phyloP scores from a whole-genome alignment of 2,113 vertebrate genomes.

The Prochilodus magdalenae region DNA sequence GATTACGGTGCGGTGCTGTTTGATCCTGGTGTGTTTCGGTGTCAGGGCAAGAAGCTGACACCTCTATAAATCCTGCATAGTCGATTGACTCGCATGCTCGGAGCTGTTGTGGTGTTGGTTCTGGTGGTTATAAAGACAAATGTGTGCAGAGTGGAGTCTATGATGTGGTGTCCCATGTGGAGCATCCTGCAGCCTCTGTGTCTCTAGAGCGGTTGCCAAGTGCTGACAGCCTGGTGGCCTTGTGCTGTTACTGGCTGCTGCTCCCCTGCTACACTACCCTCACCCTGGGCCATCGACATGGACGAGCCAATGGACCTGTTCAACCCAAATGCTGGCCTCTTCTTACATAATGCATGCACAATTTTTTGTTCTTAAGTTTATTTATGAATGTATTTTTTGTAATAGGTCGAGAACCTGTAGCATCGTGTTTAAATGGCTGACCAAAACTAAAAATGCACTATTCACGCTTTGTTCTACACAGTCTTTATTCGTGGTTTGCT shows the following conservation, averaged over 20 bases:
- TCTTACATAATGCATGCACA: no score
- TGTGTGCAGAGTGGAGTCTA: conserved; percentile 17
- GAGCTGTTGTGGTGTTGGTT: not conserved
- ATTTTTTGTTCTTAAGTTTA: no score
- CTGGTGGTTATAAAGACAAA: conserved; percentile 29
- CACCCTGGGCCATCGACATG: not conserved
- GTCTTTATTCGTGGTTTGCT: no score
- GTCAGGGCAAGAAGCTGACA: conserved; percentile 17
- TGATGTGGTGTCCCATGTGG: conserved; percentile 15
- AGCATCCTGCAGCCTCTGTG: not conserved
- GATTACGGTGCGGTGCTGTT: conserved; percentile 1
- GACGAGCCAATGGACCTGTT: not conserved
- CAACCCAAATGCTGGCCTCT: no score
- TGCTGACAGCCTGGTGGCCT: conserved; percentile 6
- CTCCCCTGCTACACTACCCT: not conserved
- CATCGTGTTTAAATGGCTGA: no score
- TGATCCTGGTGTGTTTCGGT: not conserved
- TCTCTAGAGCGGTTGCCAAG: conserved; percentile 33
- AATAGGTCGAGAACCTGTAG: no score
- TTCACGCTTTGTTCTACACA: no score
- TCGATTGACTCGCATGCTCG: not conserved
- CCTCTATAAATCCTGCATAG: conserved; percentile 36
- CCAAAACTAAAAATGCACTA: no score
- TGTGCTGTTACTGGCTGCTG: not conserved
- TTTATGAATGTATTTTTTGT: no score